A percentile compares a stretch with the other conserved stretches of the same genome.
Evolutionary conservation across 2,113 vertebrate genomes (phyloP).

Genomic region (Alethe castanea): DNA sequence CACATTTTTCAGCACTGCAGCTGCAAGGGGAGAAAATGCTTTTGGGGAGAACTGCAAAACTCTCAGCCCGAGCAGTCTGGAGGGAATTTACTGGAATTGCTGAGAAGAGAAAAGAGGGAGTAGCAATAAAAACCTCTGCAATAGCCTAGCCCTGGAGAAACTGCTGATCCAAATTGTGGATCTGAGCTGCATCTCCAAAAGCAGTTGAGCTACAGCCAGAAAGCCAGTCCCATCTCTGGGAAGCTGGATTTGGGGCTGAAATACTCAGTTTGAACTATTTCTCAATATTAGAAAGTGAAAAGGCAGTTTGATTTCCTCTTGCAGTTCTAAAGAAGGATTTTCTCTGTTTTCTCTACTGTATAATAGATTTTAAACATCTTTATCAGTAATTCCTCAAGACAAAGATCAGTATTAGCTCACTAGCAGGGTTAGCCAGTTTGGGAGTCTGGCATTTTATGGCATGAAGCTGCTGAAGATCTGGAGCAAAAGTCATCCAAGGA

Average conservation of each 20-base stretch:
- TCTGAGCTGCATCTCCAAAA: background rate
- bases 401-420: background rate
- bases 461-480: background rate
- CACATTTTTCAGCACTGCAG: background rate
- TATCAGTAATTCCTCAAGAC: background rate
- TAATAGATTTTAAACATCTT: background rate
- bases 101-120: background rate
- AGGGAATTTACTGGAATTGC: background rate
- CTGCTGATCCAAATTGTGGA: background rate
- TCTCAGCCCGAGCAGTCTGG: background rate
- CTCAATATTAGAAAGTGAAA: background rate
- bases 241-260: background rate
- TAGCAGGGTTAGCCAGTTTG: background rate
- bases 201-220: background rate
- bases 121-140: background rate
- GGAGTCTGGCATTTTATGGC: background rate
- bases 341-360: background rate
- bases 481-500: background rate
- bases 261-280: background rate
- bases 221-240: background rate
- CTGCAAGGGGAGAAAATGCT: background rate
- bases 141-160: background rate
- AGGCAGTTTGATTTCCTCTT: background rate
- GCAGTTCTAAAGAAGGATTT: background rate
- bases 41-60: background rate